Evolutionary conservation across 2,888 invertebrate species (phyloP), one percentile per base, ranked within the genome.

Genomic region (Dynastes tityus): DNA sequence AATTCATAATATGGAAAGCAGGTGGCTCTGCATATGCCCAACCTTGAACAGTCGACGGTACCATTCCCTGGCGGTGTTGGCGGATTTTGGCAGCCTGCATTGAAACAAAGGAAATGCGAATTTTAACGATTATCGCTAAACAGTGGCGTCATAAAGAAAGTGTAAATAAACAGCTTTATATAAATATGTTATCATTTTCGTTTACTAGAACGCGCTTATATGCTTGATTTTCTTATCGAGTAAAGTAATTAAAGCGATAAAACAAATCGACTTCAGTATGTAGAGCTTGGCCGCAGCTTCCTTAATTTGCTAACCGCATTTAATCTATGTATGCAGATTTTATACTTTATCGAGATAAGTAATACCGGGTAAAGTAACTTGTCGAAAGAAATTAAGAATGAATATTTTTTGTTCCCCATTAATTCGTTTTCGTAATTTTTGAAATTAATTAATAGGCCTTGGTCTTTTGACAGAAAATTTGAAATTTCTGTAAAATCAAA

Each of bases 1-100:
- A 92, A 92, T 81, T 89, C 87, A 82, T 91, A 90, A 63, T 89
- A 87, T 0, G 84, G 81, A 0, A 88, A 80, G 82, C 93, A 93
- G 11, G 86, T 87, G 1, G 90, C 90, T 61, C 87, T 88, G 81
- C 93, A 93, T 3, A 90, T 90, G 73, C 90, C 90, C 81, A 83
- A 87, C 79, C 83, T 84, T 45, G 86, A 87, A 82, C 89, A 90
- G 58, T 83, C 82, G 49, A 89, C 81, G 16, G 83, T 83, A 1
- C 88, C 85, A 82, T 89, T 89, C 79, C 84, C 82, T 1, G 88
- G 88, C 2, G 86, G 80, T 4, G 85, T 81, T 1, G 89, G 88
- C 58, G 81, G 82, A 3, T 78, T 78, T 16, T 74, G 80, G 80
- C 89, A 89, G 64, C 88, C 89, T 89, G 22, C 2, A 16, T 53